A percentile compares a stretch with the other conserved stretches of the same genome.
phyloP scores from a whole-genome alignment of 2,888 invertebrate species.

The Ptilodon capucinus region DNA sequence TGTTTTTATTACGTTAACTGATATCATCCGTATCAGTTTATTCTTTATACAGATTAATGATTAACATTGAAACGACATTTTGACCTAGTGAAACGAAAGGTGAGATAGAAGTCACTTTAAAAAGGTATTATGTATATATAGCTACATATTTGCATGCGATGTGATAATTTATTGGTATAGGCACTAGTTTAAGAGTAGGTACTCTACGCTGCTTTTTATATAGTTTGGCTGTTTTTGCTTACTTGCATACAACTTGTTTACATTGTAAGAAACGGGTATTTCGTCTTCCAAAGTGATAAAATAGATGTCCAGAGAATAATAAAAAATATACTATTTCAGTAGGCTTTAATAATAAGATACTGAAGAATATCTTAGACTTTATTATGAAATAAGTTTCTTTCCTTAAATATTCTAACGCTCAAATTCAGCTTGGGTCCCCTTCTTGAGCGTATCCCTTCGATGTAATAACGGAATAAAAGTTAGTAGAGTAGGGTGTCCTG shows the following conservation, averaged over 20 bases:
- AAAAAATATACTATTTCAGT: too few relatives aligned
- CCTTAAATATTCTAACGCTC: conserved; percentile 10
- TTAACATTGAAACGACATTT: conserved; percentile 1
- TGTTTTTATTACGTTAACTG: neutral
- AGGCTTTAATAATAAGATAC: too few relatives aligned
- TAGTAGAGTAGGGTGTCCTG: conserved; percentile 74
- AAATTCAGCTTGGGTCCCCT: conserved; percentile 34
- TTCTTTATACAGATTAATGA: neutral
- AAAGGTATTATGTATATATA: neutral
- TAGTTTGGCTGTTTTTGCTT: too few relatives aligned
- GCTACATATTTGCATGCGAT: too few relatives aligned
- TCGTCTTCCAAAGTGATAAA: too few relatives aligned
- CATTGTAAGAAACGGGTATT: too few relatives aligned
- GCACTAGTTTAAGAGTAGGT: too few relatives aligned
- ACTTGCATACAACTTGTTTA: too few relatives aligned
- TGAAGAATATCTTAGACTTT: neutral
- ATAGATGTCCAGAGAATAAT: too few relatives aligned
- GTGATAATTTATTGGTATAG: too few relatives aligned
- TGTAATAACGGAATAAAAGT: conserved; percentile 74
- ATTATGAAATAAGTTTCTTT: neutral
- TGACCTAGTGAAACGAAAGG: conserved; percentile 2
- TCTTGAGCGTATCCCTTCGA: conserved; percentile 55
- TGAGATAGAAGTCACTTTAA: neutral
- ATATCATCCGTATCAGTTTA: neutral
- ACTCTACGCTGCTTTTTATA: too few relatives aligned